Evolutionary conservation across 64 coral and sea anemone species (phyloP).

Genomic region (Exaiptasia diaphana): DNA sequence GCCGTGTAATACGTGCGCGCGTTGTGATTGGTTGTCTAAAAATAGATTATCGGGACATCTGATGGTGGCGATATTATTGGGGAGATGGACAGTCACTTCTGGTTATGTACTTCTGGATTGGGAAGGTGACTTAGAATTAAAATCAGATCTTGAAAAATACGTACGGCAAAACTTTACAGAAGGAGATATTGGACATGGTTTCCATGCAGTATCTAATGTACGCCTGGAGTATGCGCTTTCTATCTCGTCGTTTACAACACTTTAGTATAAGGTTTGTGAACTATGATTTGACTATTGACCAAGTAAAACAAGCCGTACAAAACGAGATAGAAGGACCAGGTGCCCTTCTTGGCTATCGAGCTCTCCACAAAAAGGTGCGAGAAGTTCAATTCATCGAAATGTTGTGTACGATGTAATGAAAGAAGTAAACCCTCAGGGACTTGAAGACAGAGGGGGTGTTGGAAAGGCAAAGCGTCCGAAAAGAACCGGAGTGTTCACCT

Average conservation of each 20-base stretch:
- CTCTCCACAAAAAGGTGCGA: neutral
- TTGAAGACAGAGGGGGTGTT: neutral
- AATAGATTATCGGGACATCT: too few relatives aligned
- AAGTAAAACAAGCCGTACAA: neutral
- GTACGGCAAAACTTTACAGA: neutral
- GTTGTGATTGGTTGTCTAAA: too few relatives aligned
- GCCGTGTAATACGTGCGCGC: too few relatives aligned
- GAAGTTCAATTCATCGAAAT: slow-evolving; percentile 2
- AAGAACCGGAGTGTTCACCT: neutral
- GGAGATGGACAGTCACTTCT: too few relatives aligned
- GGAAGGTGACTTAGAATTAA: neutral
- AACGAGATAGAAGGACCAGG: neutral
- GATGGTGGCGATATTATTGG: too few relatives aligned
- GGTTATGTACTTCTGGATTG: too few relatives aligned
- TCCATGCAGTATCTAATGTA: neutral
- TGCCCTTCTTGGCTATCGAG: neutral
- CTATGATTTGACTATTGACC: neutral
- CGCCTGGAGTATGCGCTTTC: neutral
- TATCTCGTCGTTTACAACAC: neutral
- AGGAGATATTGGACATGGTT: neutral
- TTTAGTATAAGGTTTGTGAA: neutral
- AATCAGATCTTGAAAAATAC: neutral
- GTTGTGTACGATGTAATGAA: slow-evolving; percentile 8
- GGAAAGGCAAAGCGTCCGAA: neutral
- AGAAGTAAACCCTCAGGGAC: neutral